A percentile compares a stretch with the other conserved stretches of the same genome.
phyloP scores from a whole-genome alignment of 1,140 invertebrate genomes.

The Drosophila guanche region DNA sequence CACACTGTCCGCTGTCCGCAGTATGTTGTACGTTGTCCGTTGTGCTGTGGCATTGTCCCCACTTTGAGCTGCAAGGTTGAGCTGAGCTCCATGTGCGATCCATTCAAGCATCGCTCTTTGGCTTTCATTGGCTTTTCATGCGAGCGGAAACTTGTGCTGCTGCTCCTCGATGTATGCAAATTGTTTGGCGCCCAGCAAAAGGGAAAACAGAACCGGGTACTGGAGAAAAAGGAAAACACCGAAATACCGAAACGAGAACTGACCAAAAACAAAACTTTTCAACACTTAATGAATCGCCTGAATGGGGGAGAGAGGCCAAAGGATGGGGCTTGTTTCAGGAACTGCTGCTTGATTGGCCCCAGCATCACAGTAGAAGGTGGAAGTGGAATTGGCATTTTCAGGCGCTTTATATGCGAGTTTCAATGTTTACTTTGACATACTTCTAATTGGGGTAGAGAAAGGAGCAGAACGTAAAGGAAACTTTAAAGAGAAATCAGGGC shows the following conservation, averaged over 20 bases:
- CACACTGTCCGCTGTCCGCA: conserved; percentile 1
- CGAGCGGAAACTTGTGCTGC: conserved; percentile 27
- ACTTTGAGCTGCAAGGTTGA: conserved; percentile 48
- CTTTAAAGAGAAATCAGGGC: not conserved
- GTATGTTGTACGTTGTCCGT: not conserved
- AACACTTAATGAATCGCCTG: conserved; percentile 74
- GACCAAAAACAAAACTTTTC: conserved; percentile 77
- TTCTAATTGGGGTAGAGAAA: conserved; percentile 61
- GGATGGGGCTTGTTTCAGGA: conserved; percentile 29
- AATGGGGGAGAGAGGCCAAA: not conserved
- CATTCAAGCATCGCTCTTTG: conserved; percentile 55
- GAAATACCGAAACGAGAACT: conserved; percentile 40
- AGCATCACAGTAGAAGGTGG: conserved; percentile 51
- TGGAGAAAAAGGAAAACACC: conserved; percentile 21
- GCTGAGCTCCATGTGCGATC: conserved; percentile 59
- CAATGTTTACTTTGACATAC: conserved; percentile 74
- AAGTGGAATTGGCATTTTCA: conserved; percentile 40
- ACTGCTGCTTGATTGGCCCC: conserved; percentile 59
- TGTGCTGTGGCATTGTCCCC: conserved; percentile 52
- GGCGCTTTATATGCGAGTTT: conserved; percentile 57
- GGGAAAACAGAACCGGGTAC: not conserved
- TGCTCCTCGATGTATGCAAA: conserved; percentile 63
- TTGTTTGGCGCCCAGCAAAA: conserved; percentile 16
- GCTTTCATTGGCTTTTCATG: conserved; percentile 59
- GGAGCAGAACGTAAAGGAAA: too few relatives aligned